Conservation (phyloP, 2,797 vertebrate species). For the Lerista edwardsae region DNA sequence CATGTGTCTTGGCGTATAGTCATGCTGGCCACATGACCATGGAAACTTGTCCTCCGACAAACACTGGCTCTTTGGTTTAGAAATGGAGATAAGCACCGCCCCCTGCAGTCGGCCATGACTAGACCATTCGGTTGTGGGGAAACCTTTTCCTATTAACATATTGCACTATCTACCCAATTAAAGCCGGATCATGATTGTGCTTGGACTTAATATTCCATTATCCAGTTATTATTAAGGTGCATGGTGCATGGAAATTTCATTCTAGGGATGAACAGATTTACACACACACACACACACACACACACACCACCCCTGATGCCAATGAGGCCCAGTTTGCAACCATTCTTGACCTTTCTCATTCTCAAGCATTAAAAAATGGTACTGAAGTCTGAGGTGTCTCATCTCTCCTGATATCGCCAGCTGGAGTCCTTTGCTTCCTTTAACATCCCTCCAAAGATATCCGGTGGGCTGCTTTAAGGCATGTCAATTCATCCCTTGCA, state of each 20-base stretch:
- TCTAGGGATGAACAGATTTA: background rate
- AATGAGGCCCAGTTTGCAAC: background rate
- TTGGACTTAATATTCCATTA: background rate
- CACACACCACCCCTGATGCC: background rate
- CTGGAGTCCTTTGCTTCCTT: constrained; percentile 49
- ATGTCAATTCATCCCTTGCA: constrained; percentile 50
- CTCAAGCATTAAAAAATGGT: constrained; percentile 15
- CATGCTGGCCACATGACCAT: no score
- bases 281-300: no score
- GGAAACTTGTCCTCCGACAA: no score
- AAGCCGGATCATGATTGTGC: background rate
- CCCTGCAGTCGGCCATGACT: no score
- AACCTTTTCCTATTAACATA: background rate
- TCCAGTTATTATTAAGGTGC: background rate
- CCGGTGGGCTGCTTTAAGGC: constrained; percentile 46
- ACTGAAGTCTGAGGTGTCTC: constrained; percentile 3
- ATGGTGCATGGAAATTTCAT: background rate
- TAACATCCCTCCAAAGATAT: constrained; percentile 46
- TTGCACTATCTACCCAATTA: background rate
- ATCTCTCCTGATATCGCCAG: constrained; percentile 42
- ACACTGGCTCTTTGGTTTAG: no score
- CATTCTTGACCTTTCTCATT: constrained; percentile 35
- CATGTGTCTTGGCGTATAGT: no score
- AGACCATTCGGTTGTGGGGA: no score
- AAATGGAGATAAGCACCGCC: no score